Conservation (phyloP, 1,140 invertebrate species). For the Nomia melanderi region DNA sequence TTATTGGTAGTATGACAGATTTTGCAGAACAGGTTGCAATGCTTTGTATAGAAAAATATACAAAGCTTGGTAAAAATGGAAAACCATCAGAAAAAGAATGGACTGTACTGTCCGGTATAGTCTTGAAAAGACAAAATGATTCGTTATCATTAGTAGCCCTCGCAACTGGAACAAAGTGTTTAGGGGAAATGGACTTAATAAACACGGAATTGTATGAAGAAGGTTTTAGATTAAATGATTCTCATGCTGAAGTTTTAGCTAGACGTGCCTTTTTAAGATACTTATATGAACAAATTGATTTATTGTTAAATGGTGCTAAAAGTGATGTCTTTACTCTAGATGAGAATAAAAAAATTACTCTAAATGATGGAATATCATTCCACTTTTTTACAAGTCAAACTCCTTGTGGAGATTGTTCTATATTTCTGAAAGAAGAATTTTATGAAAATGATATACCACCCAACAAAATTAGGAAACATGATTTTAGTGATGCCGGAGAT, state of each 20-base stretch:
- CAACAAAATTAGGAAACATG: slow-evolving; percentile 63
- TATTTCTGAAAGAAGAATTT: slow-evolving; percentile 84
- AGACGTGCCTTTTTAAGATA: slow-evolving; percentile 91
- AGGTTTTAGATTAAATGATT: slow-evolving; percentile 92
- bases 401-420: slow-evolving; percentile 97
- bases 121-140: slow-evolving; percentile 80
- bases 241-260: slow-evolving; percentile 94
- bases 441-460: slow-evolving; percentile 21
- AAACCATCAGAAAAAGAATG: slow-evolving; percentile 90
- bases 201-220: slow-evolving; percentile 83
- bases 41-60: slow-evolving; percentile 84
- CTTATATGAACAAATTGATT: slow-evolving; percentile 85
- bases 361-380: slow-evolving; percentile 86
- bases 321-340: slow-evolving; percentile 79
- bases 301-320: slow-evolving; percentile 68
- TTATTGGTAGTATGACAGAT: slow-evolving; percentile 60
- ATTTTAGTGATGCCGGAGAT: slow-evolving; percentile 60
- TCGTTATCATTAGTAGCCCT: slow-evolving; percentile 87
- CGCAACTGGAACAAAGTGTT: slow-evolving; percentile 95
- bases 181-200: slow-evolving; percentile 83
- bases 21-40: slow-evolving; percentile 82
- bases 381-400: slow-evolving; percentile 93
- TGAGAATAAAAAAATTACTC: slow-evolving; percentile 73
- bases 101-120: slow-evolving; percentile 90
- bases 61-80: slow-evolving; percentile 87